Percentiles rank a stretch among this genome's conserved stretches.
Conservation (phyloP, 2,113 vertebrate genomes). For the Protomyctophum bolini region DNA sequence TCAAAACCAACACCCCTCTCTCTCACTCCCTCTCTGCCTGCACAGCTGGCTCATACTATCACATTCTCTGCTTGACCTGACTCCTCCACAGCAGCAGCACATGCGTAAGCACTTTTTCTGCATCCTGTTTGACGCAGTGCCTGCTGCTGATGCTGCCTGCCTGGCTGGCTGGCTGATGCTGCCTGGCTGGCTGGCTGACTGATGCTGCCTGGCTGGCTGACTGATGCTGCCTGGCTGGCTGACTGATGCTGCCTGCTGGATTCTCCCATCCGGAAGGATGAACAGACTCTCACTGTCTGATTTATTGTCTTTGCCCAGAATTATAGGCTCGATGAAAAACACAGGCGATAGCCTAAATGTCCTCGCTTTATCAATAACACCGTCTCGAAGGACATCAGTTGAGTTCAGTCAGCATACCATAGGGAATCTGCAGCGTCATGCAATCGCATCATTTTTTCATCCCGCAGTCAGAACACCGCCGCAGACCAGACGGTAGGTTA, state of each 20-base stretch:
- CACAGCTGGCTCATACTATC: neutral
- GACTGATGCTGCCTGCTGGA: constrained; percentile 14
- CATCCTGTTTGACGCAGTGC: constrained; percentile 76
- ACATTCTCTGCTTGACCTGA: constrained; percentile 5
- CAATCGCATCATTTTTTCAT: constrained; percentile 19
- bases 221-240: constrained; percentile 23
- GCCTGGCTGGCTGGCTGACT: constrained; percentile 21
- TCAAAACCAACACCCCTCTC: neutral
- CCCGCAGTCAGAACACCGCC: neutral
- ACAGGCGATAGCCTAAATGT: constrained; percentile 7
- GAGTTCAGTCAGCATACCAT: constrained; percentile 7
- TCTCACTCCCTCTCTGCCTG: neutral
- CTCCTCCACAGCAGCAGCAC: constrained; percentile 33
- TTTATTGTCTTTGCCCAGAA: neutral
- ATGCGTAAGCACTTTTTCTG: constrained; percentile 50
- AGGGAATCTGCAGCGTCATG: constrained; percentile 43
- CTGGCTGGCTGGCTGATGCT: constrained; percentile 16
- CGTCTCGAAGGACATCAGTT: neutral
- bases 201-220: constrained; percentile 7
- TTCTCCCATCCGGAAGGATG: neutral
- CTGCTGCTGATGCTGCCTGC: constrained; percentile 23
- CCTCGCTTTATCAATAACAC: constrained; percentile 19
- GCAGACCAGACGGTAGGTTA: constrained; percentile 20
- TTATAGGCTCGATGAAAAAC: neutral
- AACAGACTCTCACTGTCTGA: neutral